Evolutionary conservation across 2,888 invertebrate genomes (phyloP).

Genomic region (Orchesellides sinensis): DNA sequence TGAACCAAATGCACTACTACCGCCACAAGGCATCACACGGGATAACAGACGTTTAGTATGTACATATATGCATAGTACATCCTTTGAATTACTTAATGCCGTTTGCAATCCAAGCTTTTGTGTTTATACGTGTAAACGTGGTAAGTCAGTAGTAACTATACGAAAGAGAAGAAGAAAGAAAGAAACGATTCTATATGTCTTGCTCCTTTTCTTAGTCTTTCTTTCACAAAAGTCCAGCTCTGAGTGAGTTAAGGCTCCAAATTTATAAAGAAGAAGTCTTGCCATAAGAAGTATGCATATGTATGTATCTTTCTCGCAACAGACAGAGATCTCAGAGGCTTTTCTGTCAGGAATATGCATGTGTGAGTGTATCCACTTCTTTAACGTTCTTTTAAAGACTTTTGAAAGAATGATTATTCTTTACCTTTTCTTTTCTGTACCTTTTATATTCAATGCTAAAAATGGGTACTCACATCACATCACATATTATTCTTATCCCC

Average conservation of each 20-base stretch:
- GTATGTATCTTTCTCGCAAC: not conserved
- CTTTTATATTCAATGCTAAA: not conserved
- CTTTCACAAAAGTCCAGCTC: not conserved
- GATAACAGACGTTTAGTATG: too few relatives aligned
- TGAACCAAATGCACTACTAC: slow-evolving; percentile 38
- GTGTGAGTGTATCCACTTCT: slow-evolving; percentile 33
- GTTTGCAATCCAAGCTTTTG: not conserved
- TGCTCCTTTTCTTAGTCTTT: slow-evolving; percentile 18
- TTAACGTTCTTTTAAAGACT: slow-evolving; percentile 40
- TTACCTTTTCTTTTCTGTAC: not conserved
- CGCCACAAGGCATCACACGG: not conserved
- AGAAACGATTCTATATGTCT: slow-evolving; percentile 26
- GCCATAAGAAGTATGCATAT: not conserved
- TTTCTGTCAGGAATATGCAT: slow-evolving; percentile 54
- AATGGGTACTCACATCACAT: slow-evolving; percentile 1
- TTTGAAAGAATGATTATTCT: slow-evolving; percentile 27
- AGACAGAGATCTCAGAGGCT: slow-evolving; percentile 51
- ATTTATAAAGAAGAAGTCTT: too few relatives aligned
- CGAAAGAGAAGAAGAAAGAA: not conserved
- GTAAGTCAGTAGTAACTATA: not conserved
- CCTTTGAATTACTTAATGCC: too few relatives aligned
- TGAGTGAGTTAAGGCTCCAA: not conserved
- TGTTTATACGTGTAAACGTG: not conserved
- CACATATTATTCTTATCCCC: slow-evolving; percentile 10
- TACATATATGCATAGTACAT: not conserved